These are phyloP conservation scores for Eleutherodactylus coqui DNA, from an alignment of 2,797 vertebrate species.

Conservation along the genomic window DNA sequence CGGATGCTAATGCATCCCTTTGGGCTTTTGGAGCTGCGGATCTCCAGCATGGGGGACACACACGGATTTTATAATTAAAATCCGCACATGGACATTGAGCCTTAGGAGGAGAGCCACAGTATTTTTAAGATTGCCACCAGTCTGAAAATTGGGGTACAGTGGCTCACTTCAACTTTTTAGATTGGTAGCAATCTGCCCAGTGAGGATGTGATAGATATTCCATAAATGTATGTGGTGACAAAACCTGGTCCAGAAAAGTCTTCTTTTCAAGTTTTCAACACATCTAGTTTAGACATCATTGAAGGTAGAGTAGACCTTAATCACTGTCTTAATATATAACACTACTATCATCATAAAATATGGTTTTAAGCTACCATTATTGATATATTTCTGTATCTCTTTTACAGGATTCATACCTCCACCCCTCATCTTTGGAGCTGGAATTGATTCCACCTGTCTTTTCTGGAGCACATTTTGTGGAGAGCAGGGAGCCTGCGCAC, in stretches of 20 bases:
- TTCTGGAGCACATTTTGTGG: conserved; percentile 96
- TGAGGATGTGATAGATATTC: neutral
- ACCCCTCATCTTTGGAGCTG: conserved; percentile 94
- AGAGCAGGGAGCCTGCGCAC: conserved; percentile 88
- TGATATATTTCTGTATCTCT: neutral
- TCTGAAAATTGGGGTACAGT: too few relatives aligned
- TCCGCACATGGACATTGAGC: too few relatives aligned
- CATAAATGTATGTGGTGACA: neutral
- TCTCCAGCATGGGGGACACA: too few relatives aligned
- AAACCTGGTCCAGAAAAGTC: neutral
- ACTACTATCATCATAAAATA: neutral
- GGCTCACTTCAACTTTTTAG: too few relatives aligned
- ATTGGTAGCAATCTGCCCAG: neutral
- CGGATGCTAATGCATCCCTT: too few relatives aligned
- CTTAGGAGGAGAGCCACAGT: neutral
- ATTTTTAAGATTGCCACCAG: too few relatives aligned
- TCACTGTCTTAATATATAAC: neutral
- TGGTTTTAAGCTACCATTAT: neutral
- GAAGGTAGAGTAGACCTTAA: neutral
- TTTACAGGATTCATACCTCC: conserved; percentile 94
- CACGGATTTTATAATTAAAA: too few relatives aligned
- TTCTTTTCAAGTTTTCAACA: neutral
- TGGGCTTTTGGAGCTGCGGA: too few relatives aligned
- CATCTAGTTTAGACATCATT: neutral
- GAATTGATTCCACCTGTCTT: conserved; percentile 97